phyloP scores from a whole-genome alignment of 2,797 vertebrate species.

The Sebastiscus albofasciatus region DNA sequence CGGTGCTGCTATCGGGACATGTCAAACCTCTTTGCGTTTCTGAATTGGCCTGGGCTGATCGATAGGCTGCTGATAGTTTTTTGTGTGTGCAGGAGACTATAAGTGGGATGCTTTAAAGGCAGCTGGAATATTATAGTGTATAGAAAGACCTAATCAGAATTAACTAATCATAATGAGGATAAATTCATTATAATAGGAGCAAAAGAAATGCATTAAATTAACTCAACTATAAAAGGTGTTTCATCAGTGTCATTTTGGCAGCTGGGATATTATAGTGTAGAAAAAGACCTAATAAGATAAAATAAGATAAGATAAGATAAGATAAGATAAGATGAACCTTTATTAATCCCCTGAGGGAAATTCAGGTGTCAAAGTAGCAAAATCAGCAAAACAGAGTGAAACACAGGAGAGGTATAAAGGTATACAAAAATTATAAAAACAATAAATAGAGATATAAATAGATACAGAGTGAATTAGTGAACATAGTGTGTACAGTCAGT shows the following conservation, averaged over 20 bases:
- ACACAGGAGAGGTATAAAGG: no score
- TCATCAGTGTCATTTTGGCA: no score
- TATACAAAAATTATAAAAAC: no score
- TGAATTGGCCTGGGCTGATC: constrained; percentile 13
- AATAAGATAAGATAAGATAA: no score
- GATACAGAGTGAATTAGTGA: no score
- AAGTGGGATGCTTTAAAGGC: neutral
- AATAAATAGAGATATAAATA: no score
- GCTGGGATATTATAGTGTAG: neutral
- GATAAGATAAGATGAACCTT: no score
- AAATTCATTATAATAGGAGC: neutral
- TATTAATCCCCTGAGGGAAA: no score
- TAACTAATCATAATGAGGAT: neutral
- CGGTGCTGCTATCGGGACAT: constrained; percentile 33
- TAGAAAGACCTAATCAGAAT: no score
- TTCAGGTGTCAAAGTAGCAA: fast-evolving
- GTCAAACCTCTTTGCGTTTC: constrained; percentile 29
- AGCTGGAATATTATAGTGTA: neutral
- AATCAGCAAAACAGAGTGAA: no score
- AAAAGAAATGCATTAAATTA: neutral
- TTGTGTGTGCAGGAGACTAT: neutral
- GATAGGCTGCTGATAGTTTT: constrained; percentile 10
- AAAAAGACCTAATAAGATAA: no score
- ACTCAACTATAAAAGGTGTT: neutral
- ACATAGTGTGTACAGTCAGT: no score